Base-by-base conservation (phyloP, 2,113 vertebrate genomes). In the human region DNA sequence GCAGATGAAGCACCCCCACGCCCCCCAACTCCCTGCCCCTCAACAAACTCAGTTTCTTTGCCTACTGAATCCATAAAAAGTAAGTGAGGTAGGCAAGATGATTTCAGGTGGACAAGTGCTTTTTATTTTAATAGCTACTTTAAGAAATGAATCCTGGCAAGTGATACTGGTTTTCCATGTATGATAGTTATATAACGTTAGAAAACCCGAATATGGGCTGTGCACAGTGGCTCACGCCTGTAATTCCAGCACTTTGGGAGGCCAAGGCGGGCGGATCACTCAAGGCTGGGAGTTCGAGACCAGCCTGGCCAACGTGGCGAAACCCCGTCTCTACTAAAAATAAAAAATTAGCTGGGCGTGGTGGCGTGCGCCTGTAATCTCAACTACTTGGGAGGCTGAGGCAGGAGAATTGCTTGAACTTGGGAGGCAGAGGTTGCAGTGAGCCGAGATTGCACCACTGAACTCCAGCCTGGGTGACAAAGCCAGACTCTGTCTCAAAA, bases 91-190 rank as follows among this genome's bases (percentile, higher is more conserved):
- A 89, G 76, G 95, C 95, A 95, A 85, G 90, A 88, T 80, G 95
- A 84, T 95, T 94, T 94, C 95, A 97, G 97, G 96, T 97, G 95
- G 96, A 89, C 93, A 78, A 82, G 52, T 66, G 87, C 75, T 87
- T 97, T 96, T 92, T 94, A 94, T 89, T 94, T 97, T 97, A 95
- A 93, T 96, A 95, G 90, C 70, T 95, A 48, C 94, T 97, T 93
- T 8, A 73, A 93, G 97, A 91, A 91, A 93, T 23, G 93, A 93
- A 35, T 97, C 35, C 96, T 98, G 98, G 95, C 97, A 96, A 90
- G 83, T 14, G 45, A 96, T 30, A 4, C 82, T 91, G 86, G 79
- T 83, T 86, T 96, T 93, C 96, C 43, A 20, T 30, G 75, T 45
- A 55, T 3, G 32, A 79, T 32, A 72, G 80, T 98, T 98, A 97